Base-by-base conservation (phyloP, 2,797 vertebrate genomes). In the Semotilus atromaculatus region DNA sequence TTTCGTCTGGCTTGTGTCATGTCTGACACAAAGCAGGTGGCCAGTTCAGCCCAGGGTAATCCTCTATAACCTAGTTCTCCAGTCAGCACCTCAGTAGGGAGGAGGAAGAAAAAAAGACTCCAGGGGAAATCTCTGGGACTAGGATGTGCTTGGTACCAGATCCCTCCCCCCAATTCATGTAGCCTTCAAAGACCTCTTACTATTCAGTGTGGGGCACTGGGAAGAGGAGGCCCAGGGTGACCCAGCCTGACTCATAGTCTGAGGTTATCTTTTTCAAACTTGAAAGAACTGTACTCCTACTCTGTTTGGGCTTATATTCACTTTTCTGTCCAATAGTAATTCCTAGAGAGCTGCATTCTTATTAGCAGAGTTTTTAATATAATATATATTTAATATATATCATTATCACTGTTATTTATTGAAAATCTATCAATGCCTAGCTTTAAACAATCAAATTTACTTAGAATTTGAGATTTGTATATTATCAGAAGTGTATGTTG, bases 21-120 rank as follows among this genome's bases (percentile, higher is more conserved):
- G 88, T 93, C 90, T 94, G 90, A 93, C 80, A 88, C 91, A 91
- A 90, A 93, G 93, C 94, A 95, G 94, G 94, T 94, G 94, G 93
- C 86, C 86, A 80, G 81, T 77, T 83, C 73, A 87, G 75, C 5
- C 84, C 79, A 68, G 60, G 80, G 75, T 89, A 90, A 90, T 89
- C 87, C 87, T 86, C 62, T 86, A 53, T 82, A 81, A 64, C 66
- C 70, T 80, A 81, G 77, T 78, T 58, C 58, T 88, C 82, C 75
- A 71, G 85, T 88, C 77, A 85, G 71, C 77, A 81, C 55, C 55
- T 45, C 4, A 86, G 88, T 90, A 90, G 89, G 90, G 91, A 62
- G 91, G 94, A 92, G 92, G 71, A 72, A 48, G 18, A 34, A 82
- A 73, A 62, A 60, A 83, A 82, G 70, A 53, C 76, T 81, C 68